A percentile compares a stretch with the other conserved stretches of the same genome.
Conservation (phyloP, 1,140 invertebrate genomes). For the Euschistus heros region DNA sequence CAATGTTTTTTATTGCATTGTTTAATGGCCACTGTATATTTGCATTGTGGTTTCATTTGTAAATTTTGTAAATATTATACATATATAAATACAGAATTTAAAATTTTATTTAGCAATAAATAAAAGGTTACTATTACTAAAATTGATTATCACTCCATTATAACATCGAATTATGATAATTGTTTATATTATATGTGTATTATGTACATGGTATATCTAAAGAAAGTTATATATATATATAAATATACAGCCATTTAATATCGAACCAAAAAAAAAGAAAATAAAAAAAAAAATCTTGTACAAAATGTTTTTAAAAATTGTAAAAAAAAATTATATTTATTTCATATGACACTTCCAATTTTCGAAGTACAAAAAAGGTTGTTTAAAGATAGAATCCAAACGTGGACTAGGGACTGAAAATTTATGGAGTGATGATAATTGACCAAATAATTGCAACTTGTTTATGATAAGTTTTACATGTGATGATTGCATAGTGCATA, state of each 20-base stretch:
- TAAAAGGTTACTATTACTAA: constrained; percentile 20
- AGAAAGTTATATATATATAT: constrained; percentile 17
- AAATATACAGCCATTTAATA: constrained; percentile 22
- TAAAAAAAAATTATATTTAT: constrained; percentile 21
- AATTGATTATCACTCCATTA: constrained; percentile 24
- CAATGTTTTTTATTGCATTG: constrained; percentile 8
- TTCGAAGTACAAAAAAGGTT: constrained; percentile 26
- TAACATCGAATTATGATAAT: constrained; percentile 24
- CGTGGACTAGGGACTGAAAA: constrained; percentile 14
- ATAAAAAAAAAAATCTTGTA: constrained; percentile 3
- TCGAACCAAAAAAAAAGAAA: constrained; percentile 5
- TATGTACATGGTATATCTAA: constrained; percentile 14
- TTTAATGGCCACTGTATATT: constrained; percentile 1
- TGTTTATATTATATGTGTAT: constrained; percentile 22
- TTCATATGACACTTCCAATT: constrained; percentile 25
- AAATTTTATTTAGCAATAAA: constrained; percentile 23
- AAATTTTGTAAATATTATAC: constrained; percentile 20
- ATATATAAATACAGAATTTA: constrained; percentile 5
- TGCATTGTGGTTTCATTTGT: constrained; percentile 19
- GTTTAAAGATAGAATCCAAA: constrained; percentile 19
- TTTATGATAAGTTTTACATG: constrained; percentile 20
- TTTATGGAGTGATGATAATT: constrained; percentile 16
- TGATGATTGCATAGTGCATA: constrained; percentile 9
- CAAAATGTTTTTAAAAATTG: constrained; percentile 14
- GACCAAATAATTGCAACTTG: constrained; percentile 24